Evolutionary conservation across 2,797 vertebrate genomes (phyloP), one percentile per base, ranked within the genome.

Genomic region (Karalla daura): DNA sequence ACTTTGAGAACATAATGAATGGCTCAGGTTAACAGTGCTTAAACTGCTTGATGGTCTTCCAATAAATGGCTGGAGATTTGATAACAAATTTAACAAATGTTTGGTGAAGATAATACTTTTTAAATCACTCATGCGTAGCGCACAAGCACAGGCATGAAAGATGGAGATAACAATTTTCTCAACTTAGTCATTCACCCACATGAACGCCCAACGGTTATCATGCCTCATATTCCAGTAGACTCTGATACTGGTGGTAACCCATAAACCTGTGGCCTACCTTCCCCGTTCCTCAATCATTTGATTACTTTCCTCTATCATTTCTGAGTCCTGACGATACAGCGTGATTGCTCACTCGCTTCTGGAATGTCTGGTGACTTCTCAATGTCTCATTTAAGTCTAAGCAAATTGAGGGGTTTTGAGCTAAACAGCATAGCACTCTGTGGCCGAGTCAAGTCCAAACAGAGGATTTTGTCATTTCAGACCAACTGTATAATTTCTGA

Each of bases 401-500:
- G 83, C 81, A 88, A 93, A 93, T 90, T 90, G 84, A 83, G 81
- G 89, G 88, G 71, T 88, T 91, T 87, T 56, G 66, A 88, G 64
- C 70, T 78, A 85, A 86, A 89, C 80, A 62, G 73, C 55, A 66
- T 67, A 64, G 59, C 63, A 68, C 84, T 80, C 74, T 39, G 18
- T 49, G 71, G 82, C 80, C 78, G 46, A 90, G 88, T 85, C 78
- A 83, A 86, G 87, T 88, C 83, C 81, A 81, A 89, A 91, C 88
- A 88, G 58, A 4, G 24, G 70, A 84, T 80, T 76, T 71, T 78
- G 79, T 80, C 65, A 28, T 85, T 80, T 73, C 62, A 89, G 80
- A 78, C 72, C 70, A 68, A 80, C 76, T 76, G 84, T 90, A 78
- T 91, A 86, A 91, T 91, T 93, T 91, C 71, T 81, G 71, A 78